Evolutionary conservation across 2,113 vertebrate species (phyloP), one percentile per base, ranked within the genome.

Genomic region (Microtus ochrogaster): DNA sequence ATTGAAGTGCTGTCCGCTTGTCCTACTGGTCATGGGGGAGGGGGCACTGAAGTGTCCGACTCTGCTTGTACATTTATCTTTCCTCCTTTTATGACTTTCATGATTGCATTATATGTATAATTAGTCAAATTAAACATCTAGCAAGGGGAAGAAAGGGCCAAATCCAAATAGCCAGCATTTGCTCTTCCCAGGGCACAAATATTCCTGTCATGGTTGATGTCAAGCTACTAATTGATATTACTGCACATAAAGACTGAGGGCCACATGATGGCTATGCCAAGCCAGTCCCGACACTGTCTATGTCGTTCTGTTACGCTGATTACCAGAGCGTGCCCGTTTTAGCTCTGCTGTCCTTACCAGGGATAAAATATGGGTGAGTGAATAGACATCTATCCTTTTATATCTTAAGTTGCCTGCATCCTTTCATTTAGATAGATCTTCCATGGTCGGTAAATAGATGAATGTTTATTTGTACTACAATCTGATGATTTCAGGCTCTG

Each of bases 71-170:
- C 5, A 22, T 16, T 76, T 55, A 58, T 19, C 65, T 82, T 78
- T 86, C 77, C 70, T 72, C 7, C 68, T 78, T 91, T 65, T 22
- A 14, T 2, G 7, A 36, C 26, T 24, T 21, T 58, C 26, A 8
- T 68, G 89, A 90, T 90, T 61, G 10, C 47, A n/a, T 88, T 81
- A 49, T 70, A 44, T 41, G 78, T 92, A 26, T 68, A 89, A 94
- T 47, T 47, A 47, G 13, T 76, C 79, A 30, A 36, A 52, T 44
- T 76, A 61, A 90, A 36, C 66, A 10, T 78, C 1, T 13, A 19
- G 3, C 16, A 58, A 24, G 9, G 36, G 16, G 39, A 17, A 63
- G 36, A 30, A 52, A 33, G 41, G 28, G n/a, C 55, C 22, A 73
- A 55, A 70, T 52, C 12, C 19, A 76, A 61, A 28, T 66, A 73